Evolutionary conservation across 2,797 vertebrate genomes (phyloP).

Genomic region (Spinus pinus): DNA sequence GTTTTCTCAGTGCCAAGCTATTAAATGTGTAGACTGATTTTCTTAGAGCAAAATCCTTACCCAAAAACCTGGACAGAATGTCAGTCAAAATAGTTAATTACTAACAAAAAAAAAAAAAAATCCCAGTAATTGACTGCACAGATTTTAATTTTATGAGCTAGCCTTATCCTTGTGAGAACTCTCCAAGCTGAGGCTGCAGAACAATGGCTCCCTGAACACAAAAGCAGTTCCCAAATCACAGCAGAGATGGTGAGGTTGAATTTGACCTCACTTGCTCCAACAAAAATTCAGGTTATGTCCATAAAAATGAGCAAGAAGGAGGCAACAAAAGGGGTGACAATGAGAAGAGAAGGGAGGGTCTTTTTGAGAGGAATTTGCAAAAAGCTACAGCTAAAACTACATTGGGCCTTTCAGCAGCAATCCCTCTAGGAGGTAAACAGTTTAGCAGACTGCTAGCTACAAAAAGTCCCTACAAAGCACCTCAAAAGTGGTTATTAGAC

Average conservation of each 20-base stretch:
- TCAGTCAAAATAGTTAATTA: conserved; percentile 59
- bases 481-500: neutral
- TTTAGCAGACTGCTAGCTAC: neutral
- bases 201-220: neutral
- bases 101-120: conserved; percentile 10
- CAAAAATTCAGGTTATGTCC: neutral
- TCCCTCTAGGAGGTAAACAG: neutral
- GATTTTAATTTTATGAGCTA: conserved; percentile 57
- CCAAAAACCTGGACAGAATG: neutral
- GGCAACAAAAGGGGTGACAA: neutral
- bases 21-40: conserved; percentile 6
- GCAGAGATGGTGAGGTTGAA: neutral
- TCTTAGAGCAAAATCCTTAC: conserved; percentile 33
- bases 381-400: neutral
- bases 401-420: neutral
- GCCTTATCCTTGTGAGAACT: neutral
- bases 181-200: neutral
- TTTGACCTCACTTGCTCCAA: neutral
- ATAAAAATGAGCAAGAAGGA: neutral
- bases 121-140: conserved; percentile 21
- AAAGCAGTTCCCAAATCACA: conserved; percentile 16
- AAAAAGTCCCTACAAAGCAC: neutral
- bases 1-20: conserved; percentile 26
- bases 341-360: neutral
- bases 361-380: neutral